phyloP scores from a whole-genome alignment of 2,888 invertebrate genomes.

The Lepidocyrtoides sp. region DNA sequence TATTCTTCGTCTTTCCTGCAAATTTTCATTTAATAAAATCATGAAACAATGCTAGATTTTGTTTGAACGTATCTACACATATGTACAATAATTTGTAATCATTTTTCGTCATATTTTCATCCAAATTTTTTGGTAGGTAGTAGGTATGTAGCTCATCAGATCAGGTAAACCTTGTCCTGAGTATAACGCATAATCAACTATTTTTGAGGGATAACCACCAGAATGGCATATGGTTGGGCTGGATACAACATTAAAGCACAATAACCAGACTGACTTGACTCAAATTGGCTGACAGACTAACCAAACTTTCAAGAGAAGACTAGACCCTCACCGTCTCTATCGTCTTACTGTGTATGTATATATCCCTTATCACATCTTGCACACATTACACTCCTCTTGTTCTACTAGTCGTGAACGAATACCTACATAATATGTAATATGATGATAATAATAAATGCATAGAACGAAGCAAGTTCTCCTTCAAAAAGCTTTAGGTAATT shows the following conservation, averaged over 20 bases:
- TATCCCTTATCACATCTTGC: too few species aligned
- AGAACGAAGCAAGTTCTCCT: constrained; percentile 56
- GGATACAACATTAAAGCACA: constrained; percentile 20
- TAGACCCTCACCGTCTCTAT: too few species aligned
- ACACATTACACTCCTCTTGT: too few species aligned
- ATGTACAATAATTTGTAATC: not conserved
- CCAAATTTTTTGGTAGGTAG: not conserved
- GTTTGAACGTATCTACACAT: not conserved
- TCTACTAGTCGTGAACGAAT: not conserved
- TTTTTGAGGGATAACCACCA: constrained; percentile 54
- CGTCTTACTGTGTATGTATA: too few species aligned
- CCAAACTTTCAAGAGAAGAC: too few species aligned
- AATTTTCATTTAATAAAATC: not conserved
- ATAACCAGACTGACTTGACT: not conserved
- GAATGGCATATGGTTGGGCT: constrained; percentile 36
- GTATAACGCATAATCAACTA: not conserved
- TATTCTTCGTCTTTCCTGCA: not conserved
- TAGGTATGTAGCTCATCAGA: not conserved
- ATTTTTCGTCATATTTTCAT: constrained; percentile 24
- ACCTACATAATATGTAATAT: not conserved
- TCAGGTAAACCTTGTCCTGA: not conserved
- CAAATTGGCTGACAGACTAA: too few species aligned
- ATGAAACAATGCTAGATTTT: not conserved
- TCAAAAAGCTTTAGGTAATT: constrained; percentile 49
- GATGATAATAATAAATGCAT: not conserved